Conservation (phyloP, 2,888 invertebrate genomes). For the Cremastobaeus sp. region DNA sequence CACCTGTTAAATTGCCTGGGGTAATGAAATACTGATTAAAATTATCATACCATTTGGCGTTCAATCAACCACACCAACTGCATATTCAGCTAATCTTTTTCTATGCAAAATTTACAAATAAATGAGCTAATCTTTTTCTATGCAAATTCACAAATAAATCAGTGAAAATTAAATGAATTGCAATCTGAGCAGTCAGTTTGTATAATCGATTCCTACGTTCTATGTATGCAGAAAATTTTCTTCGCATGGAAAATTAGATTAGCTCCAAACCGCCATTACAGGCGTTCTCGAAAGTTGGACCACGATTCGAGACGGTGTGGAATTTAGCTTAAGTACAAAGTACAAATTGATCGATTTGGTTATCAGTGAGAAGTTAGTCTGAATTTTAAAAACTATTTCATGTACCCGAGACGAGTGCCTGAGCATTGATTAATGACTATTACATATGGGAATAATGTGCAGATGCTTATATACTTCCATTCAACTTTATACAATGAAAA, state of each 20-base stretch:
- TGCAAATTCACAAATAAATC: too few species aligned
- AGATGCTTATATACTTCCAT: constrained; percentile 25
- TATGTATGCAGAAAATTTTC: too few species aligned
- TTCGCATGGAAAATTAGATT: too few species aligned
- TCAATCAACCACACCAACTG: neutral
- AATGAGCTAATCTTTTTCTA: too few species aligned
- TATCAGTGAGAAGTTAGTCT: neutral
- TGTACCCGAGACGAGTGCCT: constrained; percentile 45
- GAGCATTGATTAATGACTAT: constrained; percentile 56
- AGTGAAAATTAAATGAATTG: too few species aligned
- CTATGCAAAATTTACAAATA: neutral
- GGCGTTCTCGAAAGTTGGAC: too few species aligned
- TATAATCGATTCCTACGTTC: too few species aligned
- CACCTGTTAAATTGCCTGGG: constrained; percentile 24
- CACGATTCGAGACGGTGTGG: too few species aligned
- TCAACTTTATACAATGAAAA: constrained; percentile 50
- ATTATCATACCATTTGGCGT: too few species aligned
- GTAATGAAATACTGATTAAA: constrained; percentile 30
- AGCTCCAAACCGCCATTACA: too few species aligned
- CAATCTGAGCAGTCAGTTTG: too few species aligned
- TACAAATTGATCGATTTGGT: neutral
- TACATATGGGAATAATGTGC: constrained; percentile 42
- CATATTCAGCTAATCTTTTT: neutral
- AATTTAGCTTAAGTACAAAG: neutral
- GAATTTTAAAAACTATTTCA: constrained; percentile 33